Evolutionary conservation across 2,113 vertebrate genomes (phyloP).

Genomic region (Prochilodus magdalenae): DNA sequence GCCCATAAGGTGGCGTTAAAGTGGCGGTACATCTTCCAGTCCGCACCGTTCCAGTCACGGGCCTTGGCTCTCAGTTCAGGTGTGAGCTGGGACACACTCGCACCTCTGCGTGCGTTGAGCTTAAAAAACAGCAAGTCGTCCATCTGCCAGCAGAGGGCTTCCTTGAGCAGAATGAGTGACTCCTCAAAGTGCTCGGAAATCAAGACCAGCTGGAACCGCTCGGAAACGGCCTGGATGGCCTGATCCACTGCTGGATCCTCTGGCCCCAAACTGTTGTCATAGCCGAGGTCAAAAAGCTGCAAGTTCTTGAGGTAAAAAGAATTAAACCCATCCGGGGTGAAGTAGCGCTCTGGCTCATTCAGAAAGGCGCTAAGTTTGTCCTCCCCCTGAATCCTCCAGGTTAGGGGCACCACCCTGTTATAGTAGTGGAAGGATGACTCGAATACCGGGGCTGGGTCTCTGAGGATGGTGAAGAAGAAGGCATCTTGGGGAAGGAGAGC

Average conservation of each 20-base stretch:
- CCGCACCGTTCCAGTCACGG: slow-evolving; percentile 86
- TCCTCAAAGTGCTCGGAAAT: slow-evolving; percentile 92
- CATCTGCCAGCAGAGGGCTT: slow-evolving; percentile 89
- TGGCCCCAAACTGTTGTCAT: slow-evolving; percentile 82
- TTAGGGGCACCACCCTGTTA: slow-evolving; percentile 82
- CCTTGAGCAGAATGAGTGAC: slow-evolving; percentile 91
- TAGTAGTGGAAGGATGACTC: slow-evolving; percentile 97
- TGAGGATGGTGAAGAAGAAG: slow-evolving; percentile 87
- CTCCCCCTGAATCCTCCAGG: slow-evolving; percentile 82
- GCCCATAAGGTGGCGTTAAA: slow-evolving; percentile 93
- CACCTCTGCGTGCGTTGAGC: slow-evolving; percentile 85
- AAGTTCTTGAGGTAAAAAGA: slow-evolving; percentile 94
- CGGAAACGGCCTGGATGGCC: slow-evolving; percentile 78
- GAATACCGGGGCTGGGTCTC: slow-evolving; percentile 88
- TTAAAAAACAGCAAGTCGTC: slow-evolving; percentile 93
- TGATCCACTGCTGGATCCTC: slow-evolving; percentile 78
- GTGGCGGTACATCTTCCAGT: slow-evolving; percentile 87
- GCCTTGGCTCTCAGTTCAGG: slow-evolving; percentile 82
- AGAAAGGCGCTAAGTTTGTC: slow-evolving; percentile 87
- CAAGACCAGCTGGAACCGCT: slow-evolving; percentile 87
- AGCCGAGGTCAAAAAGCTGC: slow-evolving; percentile 92
- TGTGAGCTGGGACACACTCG: slow-evolving; percentile 76
- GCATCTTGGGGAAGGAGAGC: slow-evolving; percentile 80
- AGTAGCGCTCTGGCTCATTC: slow-evolving; percentile 80
- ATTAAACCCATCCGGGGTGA: slow-evolving; percentile 83